Conservation (phyloP, 1,140 invertebrate species). For the Drosophila quadrilineata region DNA sequence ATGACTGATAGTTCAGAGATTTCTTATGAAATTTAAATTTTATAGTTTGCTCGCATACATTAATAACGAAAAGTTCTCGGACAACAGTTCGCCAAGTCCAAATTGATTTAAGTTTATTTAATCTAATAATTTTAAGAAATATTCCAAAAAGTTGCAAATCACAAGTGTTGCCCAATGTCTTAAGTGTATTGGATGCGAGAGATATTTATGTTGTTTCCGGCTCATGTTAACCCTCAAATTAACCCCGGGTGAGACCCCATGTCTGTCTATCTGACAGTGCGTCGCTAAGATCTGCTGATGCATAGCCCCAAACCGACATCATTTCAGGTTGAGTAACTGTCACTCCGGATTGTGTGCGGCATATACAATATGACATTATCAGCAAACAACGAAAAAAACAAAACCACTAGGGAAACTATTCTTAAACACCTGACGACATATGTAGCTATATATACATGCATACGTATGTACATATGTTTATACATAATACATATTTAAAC, state of each 20-base stretch:
- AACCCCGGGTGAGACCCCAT: slow-evolving; percentile 3
- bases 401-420: slow-evolving; percentile 71
- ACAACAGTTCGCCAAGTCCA: too few relatives aligned
- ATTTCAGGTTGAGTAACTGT: slow-evolving; percentile 32
- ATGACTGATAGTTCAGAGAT: slow-evolving; percentile 6
- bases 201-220: background rate
- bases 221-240: background rate
- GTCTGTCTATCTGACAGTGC: slow-evolving; percentile 25
- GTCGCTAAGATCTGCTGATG: too few relatives aligned
- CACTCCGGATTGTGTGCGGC: slow-evolving; percentile 23
- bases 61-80: too few relatives aligned
- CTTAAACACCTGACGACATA: slow-evolving; percentile 74
- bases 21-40: background rate
- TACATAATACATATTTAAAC: background rate
- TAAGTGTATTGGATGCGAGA: too few relatives aligned
- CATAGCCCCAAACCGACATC: too few relatives aligned
- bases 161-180: too few relatives aligned
- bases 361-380: slow-evolving; percentile 36
- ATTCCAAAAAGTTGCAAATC: too few relatives aligned
- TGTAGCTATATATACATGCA: background rate
- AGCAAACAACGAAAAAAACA: too few relatives aligned
- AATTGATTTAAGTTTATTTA: too few relatives aligned
- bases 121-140: too few relatives aligned
- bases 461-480: background rate
- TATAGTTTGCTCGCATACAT: too few relatives aligned